A percentile compares a stretch with the other conserved stretches of the same genome.
These are phyloP conservation scores for Sitophilus oryzae DNA, from an alignment of 1,140 invertebrate genomes.

Conservation along the genomic window DNA sequence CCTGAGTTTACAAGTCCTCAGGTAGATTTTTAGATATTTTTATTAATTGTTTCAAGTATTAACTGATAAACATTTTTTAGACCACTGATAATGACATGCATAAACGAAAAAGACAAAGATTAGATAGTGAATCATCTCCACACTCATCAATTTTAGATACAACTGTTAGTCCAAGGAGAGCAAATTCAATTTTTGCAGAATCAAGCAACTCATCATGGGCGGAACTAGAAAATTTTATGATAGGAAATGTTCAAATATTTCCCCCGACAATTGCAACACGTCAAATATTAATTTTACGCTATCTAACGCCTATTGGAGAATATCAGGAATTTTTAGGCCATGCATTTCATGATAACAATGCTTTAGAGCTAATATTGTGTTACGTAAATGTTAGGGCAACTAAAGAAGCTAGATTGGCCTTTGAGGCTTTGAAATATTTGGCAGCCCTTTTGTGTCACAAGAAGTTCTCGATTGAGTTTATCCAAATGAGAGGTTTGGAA, in stretches of 20 bases:
- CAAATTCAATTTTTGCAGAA: slow-evolving; percentile 29
- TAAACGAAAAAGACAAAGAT: slow-evolving; percentile 10
- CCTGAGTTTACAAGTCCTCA: slow-evolving; percentile 10
- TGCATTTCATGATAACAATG: slow-evolving; percentile 74
- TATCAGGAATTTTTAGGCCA: slow-evolving; percentile 93
- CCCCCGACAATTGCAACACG: slow-evolving; percentile 80
- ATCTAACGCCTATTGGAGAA: slow-evolving; percentile 90
- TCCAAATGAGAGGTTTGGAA: slow-evolving; percentile 77
- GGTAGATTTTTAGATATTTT: background rate
- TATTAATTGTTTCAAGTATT: background rate
- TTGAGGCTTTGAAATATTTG: slow-evolving; percentile 91
- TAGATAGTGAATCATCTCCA: background rate
- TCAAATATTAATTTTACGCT: slow-evolving; percentile 87
- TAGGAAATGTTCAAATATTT: slow-evolving; percentile 74
- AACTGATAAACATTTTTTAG: slow-evolving; percentile 7
- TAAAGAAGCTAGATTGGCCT: slow-evolving; percentile 83
- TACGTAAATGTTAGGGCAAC: slow-evolving; percentile 88
- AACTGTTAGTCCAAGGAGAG: slow-evolving; percentile 3
- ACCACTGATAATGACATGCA: slow-evolving; percentile 4
- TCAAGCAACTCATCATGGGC: slow-evolving; percentile 81
- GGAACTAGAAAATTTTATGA: slow-evolving; percentile 81
- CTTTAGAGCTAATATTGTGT: slow-evolving; percentile 79
- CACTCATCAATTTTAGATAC: background rate
- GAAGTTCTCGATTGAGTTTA: slow-evolving; percentile 94
- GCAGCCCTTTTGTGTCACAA: slow-evolving; percentile 92